These are phyloP conservation scores for Cosmia pyralina DNA, from an alignment of 2,888 invertebrate genomes.

Conservation along the genomic window DNA sequence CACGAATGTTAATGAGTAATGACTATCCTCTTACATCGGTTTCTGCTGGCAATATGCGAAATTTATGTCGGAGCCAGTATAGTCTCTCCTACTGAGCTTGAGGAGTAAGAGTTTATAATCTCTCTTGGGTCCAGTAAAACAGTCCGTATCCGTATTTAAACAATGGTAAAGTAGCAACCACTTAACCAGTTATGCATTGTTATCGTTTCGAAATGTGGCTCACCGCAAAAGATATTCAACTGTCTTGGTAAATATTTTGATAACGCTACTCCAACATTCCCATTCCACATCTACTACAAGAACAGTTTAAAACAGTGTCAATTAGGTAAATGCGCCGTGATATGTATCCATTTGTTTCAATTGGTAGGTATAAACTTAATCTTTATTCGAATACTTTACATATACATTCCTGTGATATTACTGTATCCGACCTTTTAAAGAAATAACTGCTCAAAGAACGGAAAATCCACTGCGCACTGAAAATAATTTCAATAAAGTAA, in stretches of 20 bases:
- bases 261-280: slow-evolving; percentile 26
- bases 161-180: slow-evolving; percentile 20
- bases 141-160: slow-evolving; percentile 10
- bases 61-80: neutral
- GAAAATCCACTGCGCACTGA: slow-evolving; percentile 30
- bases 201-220: slow-evolving; percentile 34
- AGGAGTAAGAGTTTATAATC: slow-evolving; percentile 3
- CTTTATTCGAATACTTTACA: slow-evolving; percentile 5
- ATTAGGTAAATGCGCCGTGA: slow-evolving; percentile 26
- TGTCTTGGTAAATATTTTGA: slow-evolving; percentile 52
- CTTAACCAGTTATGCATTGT: slow-evolving; percentile 33
- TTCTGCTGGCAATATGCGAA: neutral
- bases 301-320: slow-evolving; percentile 53
- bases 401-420: slow-evolving; percentile 8
- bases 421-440: slow-evolving; percentile 14
- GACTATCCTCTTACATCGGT: neutral
- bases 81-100: slow-evolving; percentile 4
- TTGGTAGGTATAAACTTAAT: slow-evolving; percentile 14
- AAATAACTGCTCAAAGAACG: slow-evolving; percentile 15
- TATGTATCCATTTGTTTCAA: slow-evolving; percentile 23
- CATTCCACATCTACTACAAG: slow-evolving; percentile 40
- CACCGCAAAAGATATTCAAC: slow-evolving; percentile 27
- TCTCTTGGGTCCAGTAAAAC: slow-evolving; percentile 12
- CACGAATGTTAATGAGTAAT: neutral
- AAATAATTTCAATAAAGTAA: slow-evolving; percentile 20